A percentile compares a stretch with the other conserved stretches of the same genome.
phyloP scores from a whole-genome alignment of 2,888 invertebrate genomes.

The Chirona hameri region DNA sequence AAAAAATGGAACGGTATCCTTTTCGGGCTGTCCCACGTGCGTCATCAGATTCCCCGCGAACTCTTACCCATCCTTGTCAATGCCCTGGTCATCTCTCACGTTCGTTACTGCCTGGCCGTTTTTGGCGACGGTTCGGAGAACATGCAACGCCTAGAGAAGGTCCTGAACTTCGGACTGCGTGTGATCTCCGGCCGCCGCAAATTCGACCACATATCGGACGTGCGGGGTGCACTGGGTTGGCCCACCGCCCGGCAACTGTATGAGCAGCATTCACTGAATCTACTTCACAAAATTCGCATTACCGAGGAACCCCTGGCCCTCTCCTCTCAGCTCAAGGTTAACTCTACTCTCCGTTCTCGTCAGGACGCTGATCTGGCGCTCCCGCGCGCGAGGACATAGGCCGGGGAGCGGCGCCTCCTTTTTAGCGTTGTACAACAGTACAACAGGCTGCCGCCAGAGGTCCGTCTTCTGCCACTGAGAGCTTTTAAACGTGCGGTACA shows the following conservation, averaged over 20 bases:
- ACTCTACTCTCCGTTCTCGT: neutral
- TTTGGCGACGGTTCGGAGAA: neutral
- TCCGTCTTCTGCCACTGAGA: no score
- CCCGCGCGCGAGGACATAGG: neutral
- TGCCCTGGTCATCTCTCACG: neutral
- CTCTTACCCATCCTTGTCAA: neutral
- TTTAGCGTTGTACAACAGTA: neutral
- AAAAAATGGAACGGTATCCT: neutral
- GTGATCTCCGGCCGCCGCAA: neutral
- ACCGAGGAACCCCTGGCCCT: neutral
- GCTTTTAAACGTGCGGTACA: no score
- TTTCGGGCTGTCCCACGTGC: neutral
- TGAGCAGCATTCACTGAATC: neutral
- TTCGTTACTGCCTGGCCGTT: neutral
- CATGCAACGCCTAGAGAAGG: neutral
- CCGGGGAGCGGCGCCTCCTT: neutral
- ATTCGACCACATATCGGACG: neutral
- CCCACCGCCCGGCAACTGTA: neutral
- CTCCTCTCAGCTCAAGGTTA: neutral
- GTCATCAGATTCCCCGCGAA: neutral
- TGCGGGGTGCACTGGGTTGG: neutral
- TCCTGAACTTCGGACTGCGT: neutral
- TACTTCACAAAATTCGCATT: neutral
- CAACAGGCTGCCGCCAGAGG: neutral
- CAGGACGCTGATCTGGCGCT: neutral